A percentile compares a stretch with the other conserved stretches of the same genome.
Evolutionary conservation across 1,140 invertebrate genomes (phyloP).

Genomic region (Drosophila virilis): DNA sequence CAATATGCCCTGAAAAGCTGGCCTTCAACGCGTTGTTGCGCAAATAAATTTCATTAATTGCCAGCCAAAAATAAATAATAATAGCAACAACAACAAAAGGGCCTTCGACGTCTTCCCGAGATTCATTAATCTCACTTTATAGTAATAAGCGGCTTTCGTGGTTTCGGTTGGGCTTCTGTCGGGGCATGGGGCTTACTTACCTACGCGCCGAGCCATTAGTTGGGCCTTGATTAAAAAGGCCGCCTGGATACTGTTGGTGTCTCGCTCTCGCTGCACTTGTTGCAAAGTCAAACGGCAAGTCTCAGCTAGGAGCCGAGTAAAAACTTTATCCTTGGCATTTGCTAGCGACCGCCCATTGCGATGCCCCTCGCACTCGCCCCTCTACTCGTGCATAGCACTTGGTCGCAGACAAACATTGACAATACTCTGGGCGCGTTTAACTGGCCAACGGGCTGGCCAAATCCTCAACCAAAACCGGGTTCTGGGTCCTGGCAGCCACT

Average conservation of each 20-base stretch:
- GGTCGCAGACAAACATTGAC: slow-evolving; percentile 72
- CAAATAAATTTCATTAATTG: slow-evolving; percentile 81
- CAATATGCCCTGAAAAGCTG: slow-evolving; percentile 52
- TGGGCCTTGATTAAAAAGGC: slow-evolving; percentile 74
- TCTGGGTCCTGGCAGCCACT: slow-evolving; percentile 20
- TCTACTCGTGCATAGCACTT: background rate
- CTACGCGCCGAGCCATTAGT: slow-evolving; percentile 63
- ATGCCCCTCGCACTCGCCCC: background rate
- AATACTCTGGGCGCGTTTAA: slow-evolving; percentile 75
- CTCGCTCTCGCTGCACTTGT: slow-evolving; percentile 56
- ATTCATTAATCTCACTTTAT: slow-evolving; percentile 83
- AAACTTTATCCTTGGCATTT: slow-evolving; percentile 73
- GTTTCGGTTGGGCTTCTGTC: slow-evolving; percentile 55
- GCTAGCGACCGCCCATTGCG: slow-evolving; percentile 31
- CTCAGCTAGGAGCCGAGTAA: slow-evolving; percentile 26
- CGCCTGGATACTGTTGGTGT: slow-evolving; percentile 31
- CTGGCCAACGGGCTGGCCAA: slow-evolving; percentile 65
- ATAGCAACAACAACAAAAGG: slow-evolving; percentile 17
- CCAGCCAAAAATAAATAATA: slow-evolving; percentile 55
- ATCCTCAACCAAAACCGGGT: background rate
- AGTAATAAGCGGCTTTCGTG: slow-evolving; percentile 81
- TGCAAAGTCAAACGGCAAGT: slow-evolving; percentile 79
- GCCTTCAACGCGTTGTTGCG: slow-evolving; percentile 26
- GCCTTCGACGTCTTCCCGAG: slow-evolving; percentile 41
- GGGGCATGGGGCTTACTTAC: slow-evolving; percentile 18